phyloP scores from a whole-genome alignment of 2,888 invertebrate species.

The Epiblema foenella region DNA sequence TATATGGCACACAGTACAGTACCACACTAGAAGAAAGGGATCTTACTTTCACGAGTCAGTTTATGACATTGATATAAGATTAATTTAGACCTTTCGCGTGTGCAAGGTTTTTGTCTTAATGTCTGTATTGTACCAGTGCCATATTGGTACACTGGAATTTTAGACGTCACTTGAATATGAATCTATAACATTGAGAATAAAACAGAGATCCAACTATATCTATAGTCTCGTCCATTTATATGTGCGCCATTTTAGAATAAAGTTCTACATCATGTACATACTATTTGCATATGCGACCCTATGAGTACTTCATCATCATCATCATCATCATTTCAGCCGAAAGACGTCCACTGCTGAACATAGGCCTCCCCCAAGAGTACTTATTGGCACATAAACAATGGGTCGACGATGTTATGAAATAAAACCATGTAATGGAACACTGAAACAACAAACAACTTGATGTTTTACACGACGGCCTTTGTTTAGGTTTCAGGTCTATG shows the following conservation, averaged over 20 bases:
- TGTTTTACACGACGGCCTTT: no score
- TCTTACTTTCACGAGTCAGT: not conserved
- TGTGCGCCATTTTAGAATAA: not conserved
- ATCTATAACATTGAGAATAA: slow-evolving; percentile 2
- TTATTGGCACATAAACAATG: not conserved
- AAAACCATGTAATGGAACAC: not conserved
- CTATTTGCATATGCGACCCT: not conserved
- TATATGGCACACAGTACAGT: slow-evolving; percentile 3
- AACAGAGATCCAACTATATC: not conserved
- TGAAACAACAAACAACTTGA: no score
- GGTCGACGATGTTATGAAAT: not conserved
- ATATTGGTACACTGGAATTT: slow-evolving; percentile 2
- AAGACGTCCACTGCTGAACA: no score
- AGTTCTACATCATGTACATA: not conserved
- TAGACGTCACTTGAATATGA: not conserved
- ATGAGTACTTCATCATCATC: not conserved
- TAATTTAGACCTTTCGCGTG: not conserved
- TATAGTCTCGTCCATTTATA: not conserved
- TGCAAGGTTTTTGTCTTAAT: not conserved
- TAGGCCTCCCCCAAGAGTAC: no score
- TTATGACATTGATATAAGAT: not conserved
- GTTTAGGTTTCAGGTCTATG: no score
- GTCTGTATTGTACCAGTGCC: not conserved
- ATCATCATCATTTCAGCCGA: no score
- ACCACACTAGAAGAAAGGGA: not conserved